Percentiles rank a stretch among this genome's conserved stretches.
Conservation (phyloP, 2,797 vertebrate genomes). For the Australoheros facetus region DNA sequence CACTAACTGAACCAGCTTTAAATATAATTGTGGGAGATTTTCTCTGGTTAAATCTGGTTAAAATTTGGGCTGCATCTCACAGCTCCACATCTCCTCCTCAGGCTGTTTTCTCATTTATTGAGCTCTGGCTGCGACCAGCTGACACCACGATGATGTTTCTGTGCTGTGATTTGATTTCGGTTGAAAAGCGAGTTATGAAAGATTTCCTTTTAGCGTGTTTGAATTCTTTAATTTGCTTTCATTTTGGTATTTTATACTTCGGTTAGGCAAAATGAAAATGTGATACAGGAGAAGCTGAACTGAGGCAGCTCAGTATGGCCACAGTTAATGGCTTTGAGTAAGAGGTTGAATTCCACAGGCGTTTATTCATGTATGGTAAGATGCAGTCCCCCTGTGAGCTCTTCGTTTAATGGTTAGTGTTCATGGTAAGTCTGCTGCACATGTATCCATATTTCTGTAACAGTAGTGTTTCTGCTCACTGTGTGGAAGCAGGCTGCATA, state of each 20-base stretch:
- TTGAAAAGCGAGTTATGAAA: background rate
- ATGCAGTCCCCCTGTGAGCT: slow-evolving; percentile 17
- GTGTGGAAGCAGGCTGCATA: background rate
- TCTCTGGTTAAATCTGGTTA: too few relatives aligned
- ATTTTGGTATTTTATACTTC: background rate
- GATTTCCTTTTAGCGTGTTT: background rate
- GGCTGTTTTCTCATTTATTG: background rate
- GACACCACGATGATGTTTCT: background rate
- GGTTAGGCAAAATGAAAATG: background rate
- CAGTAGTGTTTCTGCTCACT: background rate
- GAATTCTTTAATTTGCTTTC: background rate
- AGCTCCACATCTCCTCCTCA: background rate
- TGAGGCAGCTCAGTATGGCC: background rate
- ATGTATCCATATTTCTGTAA: background rate
- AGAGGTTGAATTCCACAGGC: background rate
- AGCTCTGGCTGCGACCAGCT: background rate
- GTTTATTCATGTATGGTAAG: slow-evolving; percentile 4
- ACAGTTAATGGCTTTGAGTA: background rate
- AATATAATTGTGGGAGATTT: too few relatives aligned
- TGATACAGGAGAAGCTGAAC: background rate
- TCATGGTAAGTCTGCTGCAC: slow-evolving; percentile 46
- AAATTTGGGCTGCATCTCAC: background rate
- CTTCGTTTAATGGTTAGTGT: background rate
- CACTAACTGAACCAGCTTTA: background rate
- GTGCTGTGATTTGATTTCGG: background rate